Percentiles rank a stretch among this genome's conserved stretches.
Conservation (phyloP, 2,797 vertebrate genomes). For the Natrix natrix region DNA sequence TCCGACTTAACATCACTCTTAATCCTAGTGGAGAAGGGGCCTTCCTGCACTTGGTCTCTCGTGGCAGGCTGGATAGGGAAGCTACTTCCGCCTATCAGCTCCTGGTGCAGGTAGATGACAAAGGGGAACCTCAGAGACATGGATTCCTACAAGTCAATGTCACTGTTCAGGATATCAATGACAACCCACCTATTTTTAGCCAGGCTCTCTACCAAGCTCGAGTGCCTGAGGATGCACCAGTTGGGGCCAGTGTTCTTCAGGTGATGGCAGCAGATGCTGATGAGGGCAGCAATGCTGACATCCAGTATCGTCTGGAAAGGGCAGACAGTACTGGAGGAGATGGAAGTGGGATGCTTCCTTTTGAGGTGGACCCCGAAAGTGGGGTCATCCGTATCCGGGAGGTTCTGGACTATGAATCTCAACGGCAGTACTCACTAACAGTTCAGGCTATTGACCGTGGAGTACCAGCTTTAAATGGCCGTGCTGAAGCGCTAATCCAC, state of each 20-base stretch:
- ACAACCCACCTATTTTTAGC: conserved; percentile 91
- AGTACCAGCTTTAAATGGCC: conserved; percentile 84
- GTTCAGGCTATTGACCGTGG: conserved; percentile 90
- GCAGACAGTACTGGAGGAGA: conserved; percentile 67
- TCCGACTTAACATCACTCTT: conserved; percentile 94
- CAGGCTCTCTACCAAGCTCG: conserved; percentile 85
- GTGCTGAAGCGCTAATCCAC: conserved; percentile 87
- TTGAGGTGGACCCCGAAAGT: conserved; percentile 90
- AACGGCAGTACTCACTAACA: conserved; percentile 88
- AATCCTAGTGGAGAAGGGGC: conserved; percentile 97
- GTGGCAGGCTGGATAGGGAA: conserved; percentile 91
- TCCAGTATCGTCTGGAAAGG: conserved; percentile 87
- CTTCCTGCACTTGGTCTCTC: conserved; percentile 93
- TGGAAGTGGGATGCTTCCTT: conserved; percentile 75
- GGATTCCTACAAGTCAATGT: conserved; percentile 96
- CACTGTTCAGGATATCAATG: conserved; percentile 94
- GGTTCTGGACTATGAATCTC: conserved; percentile 85
- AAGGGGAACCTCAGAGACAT: conserved; percentile 87
- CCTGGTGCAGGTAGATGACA: conserved; percentile 93
- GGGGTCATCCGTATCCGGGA: conserved; percentile 91
- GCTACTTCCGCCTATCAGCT: conserved; percentile 87
- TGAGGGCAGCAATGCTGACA: conserved; percentile 90
- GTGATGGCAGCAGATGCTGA: conserved; percentile 89
- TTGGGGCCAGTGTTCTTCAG: conserved; percentile 88
- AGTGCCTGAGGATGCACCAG: conserved; percentile 86